phyloP scores from a whole-genome alignment of 2,113 vertebrate genomes.

The Phrynosoma blainvillii region DNA sequence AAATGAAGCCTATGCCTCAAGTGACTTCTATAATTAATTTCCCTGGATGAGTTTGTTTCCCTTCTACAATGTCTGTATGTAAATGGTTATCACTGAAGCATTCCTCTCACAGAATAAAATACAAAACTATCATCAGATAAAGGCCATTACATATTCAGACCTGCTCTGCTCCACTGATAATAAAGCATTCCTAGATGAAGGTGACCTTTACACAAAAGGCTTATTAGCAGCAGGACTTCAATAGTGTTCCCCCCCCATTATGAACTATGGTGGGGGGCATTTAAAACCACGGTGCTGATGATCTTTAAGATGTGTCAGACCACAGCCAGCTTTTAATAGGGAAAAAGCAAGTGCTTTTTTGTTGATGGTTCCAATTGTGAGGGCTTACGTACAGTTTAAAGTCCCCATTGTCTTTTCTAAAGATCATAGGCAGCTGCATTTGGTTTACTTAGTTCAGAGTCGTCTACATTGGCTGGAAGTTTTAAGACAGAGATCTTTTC shows the following conservation, averaged over 20 bases:
- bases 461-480: no score
- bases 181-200: slow-evolving; percentile 76
- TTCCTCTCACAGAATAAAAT: slow-evolving; percentile 64
- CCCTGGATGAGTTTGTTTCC: slow-evolving; percentile 56
- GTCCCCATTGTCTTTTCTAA: no score
- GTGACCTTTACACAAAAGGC: slow-evolving; percentile 79
- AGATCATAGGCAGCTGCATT: no score
- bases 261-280: slow-evolving; percentile 41
- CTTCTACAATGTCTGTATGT: slow-evolving; percentile 51
- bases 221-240: slow-evolving; percentile 77
- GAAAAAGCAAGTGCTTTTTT: no score
- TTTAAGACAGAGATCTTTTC: no score
- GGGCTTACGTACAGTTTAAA: background rate
- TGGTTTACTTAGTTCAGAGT: no score
- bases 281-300: slow-evolving; percentile 60
- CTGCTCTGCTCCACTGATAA: slow-evolving; percentile 74
- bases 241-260: slow-evolving; percentile 57
- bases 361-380: background rate
- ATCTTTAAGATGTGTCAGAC: slow-evolving; percentile 63
- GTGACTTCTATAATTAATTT: slow-evolving; percentile 60
- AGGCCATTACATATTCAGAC: slow-evolving; percentile 78
- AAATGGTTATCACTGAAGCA: slow-evolving; percentile 59
- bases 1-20: slow-evolving; percentile 10
- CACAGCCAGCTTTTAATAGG: background rate
- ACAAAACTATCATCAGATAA: slow-evolving; percentile 71